These are phyloP conservation scores for Ranitomeya imitator DNA, from an alignment of 2,113 vertebrate genomes.

Conservation along the genomic window DNA sequence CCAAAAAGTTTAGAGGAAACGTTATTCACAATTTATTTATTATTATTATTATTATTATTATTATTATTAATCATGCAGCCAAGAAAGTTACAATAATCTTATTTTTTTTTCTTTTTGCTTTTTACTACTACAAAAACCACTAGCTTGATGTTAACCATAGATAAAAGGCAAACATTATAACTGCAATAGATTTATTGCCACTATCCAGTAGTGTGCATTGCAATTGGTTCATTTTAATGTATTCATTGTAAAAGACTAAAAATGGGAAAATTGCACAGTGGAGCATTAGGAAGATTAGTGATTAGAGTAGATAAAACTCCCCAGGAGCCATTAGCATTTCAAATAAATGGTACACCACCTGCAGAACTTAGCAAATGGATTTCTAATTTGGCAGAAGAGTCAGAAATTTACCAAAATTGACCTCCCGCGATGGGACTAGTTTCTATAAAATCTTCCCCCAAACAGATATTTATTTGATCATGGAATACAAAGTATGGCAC, in stretches of 20 bases:
- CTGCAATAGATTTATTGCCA: not conserved
- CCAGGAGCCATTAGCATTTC: slow-evolving; percentile 33
- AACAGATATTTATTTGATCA: not conserved
- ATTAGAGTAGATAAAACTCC: slow-evolving; percentile 7
- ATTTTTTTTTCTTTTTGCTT: too few species aligned
- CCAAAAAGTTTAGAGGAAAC: too few species aligned
- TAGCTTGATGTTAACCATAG: not conserved
- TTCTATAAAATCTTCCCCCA: not conserved
- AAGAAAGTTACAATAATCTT: too few species aligned
- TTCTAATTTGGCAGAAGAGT: slow-evolving; percentile 18
- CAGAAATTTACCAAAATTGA: not conserved
- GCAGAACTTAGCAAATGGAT: not conserved
- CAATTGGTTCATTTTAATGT: not conserved
- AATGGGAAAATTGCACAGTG: not conserved
- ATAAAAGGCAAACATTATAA: not conserved
- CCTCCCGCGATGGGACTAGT: slow-evolving; percentile 9
- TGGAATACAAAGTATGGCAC: not conserved
- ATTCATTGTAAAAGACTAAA: not conserved
- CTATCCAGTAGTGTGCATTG: not conserved
- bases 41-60: too few species aligned
- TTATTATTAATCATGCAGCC: too few species aligned
- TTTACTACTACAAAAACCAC: too few species aligned
- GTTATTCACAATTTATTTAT: too few species aligned
- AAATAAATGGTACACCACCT: slow-evolving; percentile 30
- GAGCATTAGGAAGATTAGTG: not conserved